Conservation (phyloP, 1,140 invertebrate genomes). For the Megalopta genalis region DNA sequence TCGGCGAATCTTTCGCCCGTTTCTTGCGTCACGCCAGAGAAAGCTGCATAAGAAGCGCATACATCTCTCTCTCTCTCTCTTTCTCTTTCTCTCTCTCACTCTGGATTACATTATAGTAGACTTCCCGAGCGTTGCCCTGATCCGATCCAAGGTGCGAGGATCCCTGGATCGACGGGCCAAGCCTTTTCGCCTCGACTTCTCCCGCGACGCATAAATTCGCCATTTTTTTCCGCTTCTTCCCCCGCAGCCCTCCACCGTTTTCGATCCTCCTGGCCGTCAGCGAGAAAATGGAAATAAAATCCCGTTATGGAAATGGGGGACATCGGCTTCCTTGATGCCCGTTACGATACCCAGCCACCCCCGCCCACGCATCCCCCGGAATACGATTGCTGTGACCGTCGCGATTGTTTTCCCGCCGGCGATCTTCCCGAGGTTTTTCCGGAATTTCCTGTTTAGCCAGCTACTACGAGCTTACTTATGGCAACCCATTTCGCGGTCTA, state of each 20-base stretch:
- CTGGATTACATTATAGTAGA: conserved; percentile 16
- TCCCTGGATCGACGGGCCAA: conserved; percentile 18
- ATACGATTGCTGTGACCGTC: conserved; percentile 19
- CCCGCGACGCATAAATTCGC: conserved; percentile 40
- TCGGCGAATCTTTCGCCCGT: background rate
- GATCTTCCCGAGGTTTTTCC: background rate
- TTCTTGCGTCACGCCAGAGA: conserved; percentile 25
- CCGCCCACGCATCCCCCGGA: too few species aligned
- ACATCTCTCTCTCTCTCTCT: background rate
- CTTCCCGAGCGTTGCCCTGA: conserved; percentile 14
- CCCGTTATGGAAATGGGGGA: conserved; percentile 67
- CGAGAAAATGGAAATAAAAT: conserved; percentile 69
- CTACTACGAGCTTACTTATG: background rate
- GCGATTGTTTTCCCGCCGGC: conserved; percentile 17
- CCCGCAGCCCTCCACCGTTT: background rate
- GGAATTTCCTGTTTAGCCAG: background rate
- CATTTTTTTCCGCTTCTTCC: background rate
- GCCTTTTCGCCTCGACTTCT: background rate
- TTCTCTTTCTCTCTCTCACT: too few species aligned
- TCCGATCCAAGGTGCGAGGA: background rate
- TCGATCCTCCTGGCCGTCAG: conserved; percentile 17
- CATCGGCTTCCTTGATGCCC: conserved; percentile 22
- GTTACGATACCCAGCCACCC: conserved; percentile 18
- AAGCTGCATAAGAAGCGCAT: background rate
- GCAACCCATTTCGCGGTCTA: background rate